Evolutionary conservation across 1,140 invertebrate species (phyloP).

Genomic region (Musca domestica): DNA sequence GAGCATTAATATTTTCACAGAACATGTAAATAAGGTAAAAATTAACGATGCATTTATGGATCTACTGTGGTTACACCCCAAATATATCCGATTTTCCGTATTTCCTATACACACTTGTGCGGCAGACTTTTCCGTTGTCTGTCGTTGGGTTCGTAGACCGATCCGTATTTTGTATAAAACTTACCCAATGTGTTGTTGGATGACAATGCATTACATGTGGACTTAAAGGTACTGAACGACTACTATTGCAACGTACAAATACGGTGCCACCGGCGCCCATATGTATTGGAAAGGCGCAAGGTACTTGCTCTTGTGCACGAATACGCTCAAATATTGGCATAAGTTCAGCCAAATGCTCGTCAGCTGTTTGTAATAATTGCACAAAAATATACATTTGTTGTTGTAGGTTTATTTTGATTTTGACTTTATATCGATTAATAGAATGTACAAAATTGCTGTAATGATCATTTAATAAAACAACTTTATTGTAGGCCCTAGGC

Average conservation of each 20-base stretch:
- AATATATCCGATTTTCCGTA: neutral
- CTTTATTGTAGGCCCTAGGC: neutral
- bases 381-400: constrained; percentile 11
- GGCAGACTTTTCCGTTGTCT: constrained; percentile 10
- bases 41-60: neutral
- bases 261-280: constrained; percentile 62
- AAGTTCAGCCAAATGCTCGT: constrained; percentile 89
- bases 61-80: constrained; percentile 6
- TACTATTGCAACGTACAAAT: constrained; percentile 53
- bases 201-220: constrained; percentile 55
- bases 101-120: neutral
- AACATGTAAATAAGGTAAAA: neutral
- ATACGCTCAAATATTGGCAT: constrained; percentile 91
- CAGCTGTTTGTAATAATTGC: constrained; percentile 62
- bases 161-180: constrained; percentile 27
- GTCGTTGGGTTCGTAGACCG: neutral
- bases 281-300: constrained; percentile 82
- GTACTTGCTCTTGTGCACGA: constrained; percentile 80
- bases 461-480: constrained; percentile 29
- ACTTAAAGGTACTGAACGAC: constrained; percentile 52
- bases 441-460: constrained; percentile 12
- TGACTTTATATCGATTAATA: constrained; percentile 18
- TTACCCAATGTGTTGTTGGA: constrained; percentile 69
- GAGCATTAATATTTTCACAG: neutral
- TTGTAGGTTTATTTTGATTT: neutral